Evolutionary conservation across 2,888 invertebrate species (phyloP).

Genomic region (Chaetogeoica ovagalla): DNA sequence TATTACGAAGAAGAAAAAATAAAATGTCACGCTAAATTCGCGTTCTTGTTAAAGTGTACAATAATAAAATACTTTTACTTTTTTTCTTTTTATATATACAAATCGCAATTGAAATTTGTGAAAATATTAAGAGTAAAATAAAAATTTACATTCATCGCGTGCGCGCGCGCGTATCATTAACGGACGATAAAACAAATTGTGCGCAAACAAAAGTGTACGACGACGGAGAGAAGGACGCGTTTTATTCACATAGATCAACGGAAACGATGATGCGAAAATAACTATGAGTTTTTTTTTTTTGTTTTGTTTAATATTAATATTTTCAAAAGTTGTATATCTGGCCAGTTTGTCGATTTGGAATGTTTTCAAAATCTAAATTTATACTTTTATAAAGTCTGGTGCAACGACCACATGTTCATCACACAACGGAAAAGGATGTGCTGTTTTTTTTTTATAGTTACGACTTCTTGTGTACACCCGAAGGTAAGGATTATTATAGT

Average conservation of each 20-base stretch:
- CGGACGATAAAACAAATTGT: neutral
- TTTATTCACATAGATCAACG: conserved; percentile 32
- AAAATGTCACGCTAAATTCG: no score
- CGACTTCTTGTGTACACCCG: conserved; percentile 2
- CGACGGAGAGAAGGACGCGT: no score
- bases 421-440: conserved; percentile 39
- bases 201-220: neutral
- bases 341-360: conserved; percentile 51
- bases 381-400: conserved; percentile 49
- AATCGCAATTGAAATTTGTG: neutral
- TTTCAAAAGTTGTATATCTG: conserved; percentile 50
- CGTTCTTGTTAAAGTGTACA: no score
- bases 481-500: conserved; percentile 30
- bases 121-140: neutral
- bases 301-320: conserved; percentile 45
- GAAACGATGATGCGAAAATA: conserved; percentile 47
- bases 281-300: conserved; percentile 7
- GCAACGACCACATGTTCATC: conserved; percentile 45
- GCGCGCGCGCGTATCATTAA: neutral
- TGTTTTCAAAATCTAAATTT: conserved; percentile 52
- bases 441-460: conserved; percentile 32
- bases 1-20: no score
- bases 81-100: no score
- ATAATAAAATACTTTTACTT: no score
- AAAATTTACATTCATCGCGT: neutral